Percentiles rank a stretch among this genome's conserved stretches.
These are phyloP conservation scores for Nymphicus hollandicus DNA, from an alignment of 2,113 vertebrate genomes.

Conservation along the genomic window DNA sequence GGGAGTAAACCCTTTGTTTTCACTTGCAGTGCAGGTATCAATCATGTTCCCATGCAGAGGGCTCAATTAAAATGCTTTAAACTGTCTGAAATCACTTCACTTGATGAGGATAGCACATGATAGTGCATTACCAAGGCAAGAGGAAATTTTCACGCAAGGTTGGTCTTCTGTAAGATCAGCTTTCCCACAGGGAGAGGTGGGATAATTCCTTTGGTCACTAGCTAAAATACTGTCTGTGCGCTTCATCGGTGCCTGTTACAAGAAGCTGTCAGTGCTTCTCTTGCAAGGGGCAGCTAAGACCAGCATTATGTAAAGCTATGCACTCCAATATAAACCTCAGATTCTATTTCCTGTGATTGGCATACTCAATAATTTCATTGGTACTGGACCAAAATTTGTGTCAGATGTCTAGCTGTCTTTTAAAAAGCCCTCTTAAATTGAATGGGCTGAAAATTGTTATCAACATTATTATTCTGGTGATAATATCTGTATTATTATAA, in stretches of 20 bases:
- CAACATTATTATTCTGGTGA: not conserved
- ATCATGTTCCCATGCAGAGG: not conserved
- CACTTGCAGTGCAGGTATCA: not conserved
- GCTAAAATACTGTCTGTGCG: not conserved
- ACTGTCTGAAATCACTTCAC: not conserved
- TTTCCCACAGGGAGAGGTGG: not conserved
- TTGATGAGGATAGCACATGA: not conserved
- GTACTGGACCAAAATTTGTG: not conserved
- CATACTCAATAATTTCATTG: not conserved
- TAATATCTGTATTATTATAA: not conserved
- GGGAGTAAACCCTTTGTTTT: not conserved
- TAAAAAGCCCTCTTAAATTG: not conserved
- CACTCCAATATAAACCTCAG: not conserved
- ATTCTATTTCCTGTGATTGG: not conserved
- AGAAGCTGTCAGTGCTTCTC: not conserved
- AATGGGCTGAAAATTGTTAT: not conserved
- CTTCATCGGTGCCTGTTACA: not conserved
- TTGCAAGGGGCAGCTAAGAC: not conserved
- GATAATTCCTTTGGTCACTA: not conserved
- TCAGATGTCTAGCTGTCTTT: not conserved
- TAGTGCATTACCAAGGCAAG: not conserved
- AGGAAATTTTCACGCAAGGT: not conserved
- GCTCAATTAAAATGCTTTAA: not conserved
- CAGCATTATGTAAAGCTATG: not conserved
- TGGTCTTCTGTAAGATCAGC: not conserved